Evolutionary conservation across 2,888 invertebrate species (phyloP).

Genomic region (Neuroscelio doddi): DNA sequence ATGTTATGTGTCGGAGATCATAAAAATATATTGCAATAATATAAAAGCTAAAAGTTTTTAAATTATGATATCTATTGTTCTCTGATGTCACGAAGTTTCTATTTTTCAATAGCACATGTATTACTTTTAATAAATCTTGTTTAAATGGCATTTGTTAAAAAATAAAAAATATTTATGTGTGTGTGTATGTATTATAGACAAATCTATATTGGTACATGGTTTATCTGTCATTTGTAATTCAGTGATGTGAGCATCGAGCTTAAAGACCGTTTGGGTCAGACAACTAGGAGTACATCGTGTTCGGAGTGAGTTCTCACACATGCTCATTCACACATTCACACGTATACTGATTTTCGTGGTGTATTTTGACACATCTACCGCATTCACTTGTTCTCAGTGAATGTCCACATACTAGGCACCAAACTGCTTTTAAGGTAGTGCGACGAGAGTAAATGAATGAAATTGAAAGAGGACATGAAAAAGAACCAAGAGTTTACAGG

Average conservation of each 20-base stretch:
- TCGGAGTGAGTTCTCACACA: slow-evolving; percentile 14
- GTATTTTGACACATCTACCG: slow-evolving; percentile 39
- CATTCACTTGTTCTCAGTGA: slow-evolving; percentile 38
- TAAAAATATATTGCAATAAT: too few relatives aligned
- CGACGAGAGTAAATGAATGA: not conserved
- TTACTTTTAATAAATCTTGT: too few relatives aligned
- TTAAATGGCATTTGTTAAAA: too few relatives aligned
- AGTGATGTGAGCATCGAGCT: slow-evolving; percentile 21
- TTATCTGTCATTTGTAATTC: slow-evolving; percentile 30
- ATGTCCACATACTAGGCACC: slow-evolving; percentile 25
- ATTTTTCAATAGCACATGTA: too few relatives aligned
- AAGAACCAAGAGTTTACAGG: not conserved
- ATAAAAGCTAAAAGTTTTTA: too few relatives aligned
- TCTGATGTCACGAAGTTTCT: too few relatives aligned
- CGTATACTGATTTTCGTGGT: slow-evolving; percentile 35
- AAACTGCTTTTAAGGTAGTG: too few relatives aligned
- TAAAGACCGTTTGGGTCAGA: slow-evolving; percentile 22
- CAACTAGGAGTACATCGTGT: slow-evolving; percentile 12
- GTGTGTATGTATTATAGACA: too few relatives aligned
- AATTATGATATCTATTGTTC: too few relatives aligned
- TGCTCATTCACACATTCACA: slow-evolving; percentile 30
- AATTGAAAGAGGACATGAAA: not conserved
- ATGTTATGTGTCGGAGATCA: too few relatives aligned
- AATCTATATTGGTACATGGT: slow-evolving; percentile 20
- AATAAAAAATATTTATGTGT: too few relatives aligned